phyloP scores from a whole-genome alignment of 1,140 invertebrate species.

The Platyscapa corneri region DNA sequence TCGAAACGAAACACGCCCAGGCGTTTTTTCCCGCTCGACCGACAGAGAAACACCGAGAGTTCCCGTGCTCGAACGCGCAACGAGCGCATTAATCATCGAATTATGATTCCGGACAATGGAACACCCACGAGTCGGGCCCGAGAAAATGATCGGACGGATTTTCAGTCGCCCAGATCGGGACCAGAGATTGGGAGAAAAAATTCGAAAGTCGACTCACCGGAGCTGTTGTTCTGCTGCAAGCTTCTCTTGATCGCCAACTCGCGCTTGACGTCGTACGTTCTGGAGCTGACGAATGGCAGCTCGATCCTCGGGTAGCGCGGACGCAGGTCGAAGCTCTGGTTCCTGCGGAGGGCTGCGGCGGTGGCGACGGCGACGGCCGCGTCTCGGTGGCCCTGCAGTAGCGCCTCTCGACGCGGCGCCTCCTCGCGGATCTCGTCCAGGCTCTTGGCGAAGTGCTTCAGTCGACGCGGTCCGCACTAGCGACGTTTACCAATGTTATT shows the following conservation, averaged over 20 bases:
- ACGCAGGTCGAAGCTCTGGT: constrained; percentile 68
- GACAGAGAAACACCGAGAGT: too few species aligned
- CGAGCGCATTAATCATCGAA: too few species aligned
- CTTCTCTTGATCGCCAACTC: constrained; percentile 47
- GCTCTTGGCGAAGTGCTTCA: constrained; percentile 64
- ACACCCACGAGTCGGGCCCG: too few species aligned
- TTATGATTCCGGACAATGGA: too few species aligned
- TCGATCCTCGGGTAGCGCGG: constrained; percentile 56
- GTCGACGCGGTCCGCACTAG: constrained; percentile 22
- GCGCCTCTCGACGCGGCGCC: constrained; percentile 53
- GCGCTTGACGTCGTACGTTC: constrained; percentile 65
- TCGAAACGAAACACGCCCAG: too few species aligned
- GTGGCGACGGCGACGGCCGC: constrained; percentile 3
- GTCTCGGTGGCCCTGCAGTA: neutral
- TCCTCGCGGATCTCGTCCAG: constrained; percentile 69
- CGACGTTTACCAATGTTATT: too few species aligned
- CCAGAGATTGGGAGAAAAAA: neutral
- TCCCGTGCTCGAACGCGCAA: too few species aligned
- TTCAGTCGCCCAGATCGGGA: too few species aligned
- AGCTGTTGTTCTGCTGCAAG: constrained; percentile 3
- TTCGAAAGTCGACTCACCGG: neutral
- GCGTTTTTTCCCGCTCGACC: too few species aligned
- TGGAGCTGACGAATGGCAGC: constrained; percentile 52
- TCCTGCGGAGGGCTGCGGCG: constrained; percentile 58
- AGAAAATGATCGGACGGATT: too few species aligned